Base-by-base conservation (phyloP, 2,888 invertebrate genomes). In the Melieria crassipennis region DNA sequence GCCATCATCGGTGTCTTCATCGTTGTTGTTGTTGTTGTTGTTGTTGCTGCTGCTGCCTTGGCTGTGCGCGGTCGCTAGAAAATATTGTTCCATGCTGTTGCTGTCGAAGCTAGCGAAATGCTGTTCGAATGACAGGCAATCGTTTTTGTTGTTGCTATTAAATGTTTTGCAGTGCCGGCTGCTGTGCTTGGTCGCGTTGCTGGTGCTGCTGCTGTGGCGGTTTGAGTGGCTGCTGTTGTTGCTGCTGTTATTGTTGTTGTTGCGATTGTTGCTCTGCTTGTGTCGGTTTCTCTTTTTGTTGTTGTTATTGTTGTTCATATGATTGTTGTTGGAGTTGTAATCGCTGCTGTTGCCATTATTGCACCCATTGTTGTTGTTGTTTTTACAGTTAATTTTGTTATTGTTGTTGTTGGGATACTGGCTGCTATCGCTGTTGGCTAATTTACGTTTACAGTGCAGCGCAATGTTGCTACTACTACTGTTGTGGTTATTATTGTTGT, bases 11-110 rank as follows among this genome's bases (percentile, higher is more conserved):
- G 65, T 69, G 16, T 73, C 70, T 16, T 70, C 69, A 58, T 70
- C 60, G 58, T 70, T 69, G 1, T 70, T 67, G 9, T n/a, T 13
- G 13, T 47, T 11, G n/a, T n/a, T n/a, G 1, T 43, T 60, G 61
- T 61, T 46, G 46, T 55, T 48, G 1, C 55, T 6, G 30, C 76
- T 78, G 4, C 78, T 78, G 50, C 78, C 76, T 57, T 30, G 30
- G 30, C 30, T 30, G 30, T 30, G 30, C 30, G 30, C 30, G 30
- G 30, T 30, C 30, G 30, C 3, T 30, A 30, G 3, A 30, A 30
- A 30, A 30, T 30, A 30, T 30, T 30, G 30, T 30, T 30, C 78
- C 79, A 71, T 61, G 61, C 6, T 61, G 16, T 16, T 58, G 58
- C 9, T 52, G 6, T 7, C 52, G 52, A 11, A 52, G 30, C 30